Percentiles rank a stretch among this genome's conserved stretches.
Conservation (phyloP, 2,888 invertebrate genomes). For the Drosophila multiciliata region DNA sequence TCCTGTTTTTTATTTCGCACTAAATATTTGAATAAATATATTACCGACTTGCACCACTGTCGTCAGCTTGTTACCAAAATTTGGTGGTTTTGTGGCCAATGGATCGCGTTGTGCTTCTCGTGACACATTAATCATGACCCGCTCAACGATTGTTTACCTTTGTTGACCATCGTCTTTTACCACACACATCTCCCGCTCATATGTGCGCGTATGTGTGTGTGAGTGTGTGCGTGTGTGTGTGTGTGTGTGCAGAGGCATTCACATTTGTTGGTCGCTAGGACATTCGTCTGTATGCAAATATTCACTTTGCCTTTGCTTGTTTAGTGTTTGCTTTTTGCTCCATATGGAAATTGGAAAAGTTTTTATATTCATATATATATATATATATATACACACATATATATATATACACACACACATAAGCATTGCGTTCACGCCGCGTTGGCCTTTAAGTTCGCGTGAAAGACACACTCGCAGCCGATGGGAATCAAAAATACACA, state of each 20-base stretch:
- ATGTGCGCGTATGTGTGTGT: background rate
- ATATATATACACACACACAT: background rate
- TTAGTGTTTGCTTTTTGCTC: slow-evolving; percentile 47
- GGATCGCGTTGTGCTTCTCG: slow-evolving; percentile 65
- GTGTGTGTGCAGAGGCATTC: background rate
- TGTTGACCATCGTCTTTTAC: slow-evolving; percentile 39
- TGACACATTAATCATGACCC: slow-evolving; percentile 81
- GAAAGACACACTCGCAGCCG: slow-evolving; percentile 35
- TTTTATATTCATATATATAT: slow-evolving; percentile 27
- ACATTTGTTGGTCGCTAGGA: slow-evolving; percentile 59
- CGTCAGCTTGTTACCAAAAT: slow-evolving; percentile 35
- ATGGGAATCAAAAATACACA: slow-evolving; percentile 50
- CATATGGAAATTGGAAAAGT: slow-evolving; percentile 78
- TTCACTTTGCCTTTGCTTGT: slow-evolving; percentile 60
- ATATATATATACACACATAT: background rate
- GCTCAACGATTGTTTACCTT: slow-evolving; percentile 78
- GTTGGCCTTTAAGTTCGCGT: slow-evolving; percentile 63
- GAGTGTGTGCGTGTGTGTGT: slow-evolving; percentile 1
- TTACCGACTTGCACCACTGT: slow-evolving; percentile 53
- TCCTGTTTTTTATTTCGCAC: no score
- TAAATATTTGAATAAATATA: no score
- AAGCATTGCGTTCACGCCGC: slow-evolving; percentile 38
- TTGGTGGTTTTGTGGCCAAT: slow-evolving; percentile 30
- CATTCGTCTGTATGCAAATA: slow-evolving; percentile 75
- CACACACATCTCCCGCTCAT: slow-evolving; percentile 1